Evolutionary conservation across 2,797 vertebrate species (phyloP).

Genomic region (Pseudopleuronectes americanus): DNA sequence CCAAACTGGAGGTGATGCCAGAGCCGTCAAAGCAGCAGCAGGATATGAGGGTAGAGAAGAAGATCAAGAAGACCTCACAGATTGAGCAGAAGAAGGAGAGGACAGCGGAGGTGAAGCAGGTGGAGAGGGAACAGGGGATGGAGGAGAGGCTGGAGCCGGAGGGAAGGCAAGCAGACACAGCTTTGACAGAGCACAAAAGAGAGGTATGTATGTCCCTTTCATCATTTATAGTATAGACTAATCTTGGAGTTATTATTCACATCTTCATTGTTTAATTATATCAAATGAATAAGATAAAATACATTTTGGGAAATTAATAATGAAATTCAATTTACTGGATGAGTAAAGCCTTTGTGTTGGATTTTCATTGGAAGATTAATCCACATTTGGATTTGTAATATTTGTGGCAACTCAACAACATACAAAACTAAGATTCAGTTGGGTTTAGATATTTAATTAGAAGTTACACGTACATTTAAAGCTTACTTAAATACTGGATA

Average conservation of each 20-base stretch:
- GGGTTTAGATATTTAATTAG: too few relatives aligned
- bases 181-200: slow-evolving; percentile 25
- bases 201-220: slow-evolving; percentile 49
- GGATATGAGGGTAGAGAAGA: slow-evolving; percentile 31
- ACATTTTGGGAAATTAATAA: too few relatives aligned
- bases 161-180: slow-evolving; percentile 54
- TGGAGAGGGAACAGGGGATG: slow-evolving; percentile 18
- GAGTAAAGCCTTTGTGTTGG: too few relatives aligned
- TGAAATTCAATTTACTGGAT: too few relatives aligned
- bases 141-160: slow-evolving; percentile 64
- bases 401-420: too few relatives aligned
- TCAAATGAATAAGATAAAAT: background rate
- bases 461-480: too few relatives aligned
- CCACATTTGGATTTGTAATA: too few relatives aligned
- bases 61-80: background rate
- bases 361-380: too few relatives aligned
- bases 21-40: slow-evolving; percentile 18
- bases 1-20: slow-evolving; percentile 28
- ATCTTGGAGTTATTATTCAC: background rate
- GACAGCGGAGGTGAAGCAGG: background rate
- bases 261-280: background rate
- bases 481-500: too few relatives aligned
- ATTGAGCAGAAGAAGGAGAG: slow-evolving; percentile 5
- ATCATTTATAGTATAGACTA: background rate
- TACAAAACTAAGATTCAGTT: too few relatives aligned